Evolutionary conservation across 2,797 vertebrate species (phyloP), one percentile per base, ranked within the genome.

Genomic region (Centroberyx gerrardi): DNA sequence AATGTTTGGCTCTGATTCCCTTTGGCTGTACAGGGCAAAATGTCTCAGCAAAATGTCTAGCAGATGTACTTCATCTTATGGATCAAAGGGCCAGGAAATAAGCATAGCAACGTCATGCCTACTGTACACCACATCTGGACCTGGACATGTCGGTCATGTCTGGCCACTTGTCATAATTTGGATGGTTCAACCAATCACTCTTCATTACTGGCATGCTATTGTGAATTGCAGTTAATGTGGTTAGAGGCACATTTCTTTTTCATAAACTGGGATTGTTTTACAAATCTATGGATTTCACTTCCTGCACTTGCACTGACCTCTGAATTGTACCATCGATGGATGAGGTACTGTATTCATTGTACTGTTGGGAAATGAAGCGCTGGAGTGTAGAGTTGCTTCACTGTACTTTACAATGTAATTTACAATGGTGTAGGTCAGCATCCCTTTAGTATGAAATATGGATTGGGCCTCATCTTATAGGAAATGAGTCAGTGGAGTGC

Each of bases 71-170:
- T 48, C 15, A 63, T 89, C 74, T 70, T 81, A 29, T 44, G 54
- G 84, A 87, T 93, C 76, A 92, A 90, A 92, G 78, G 62, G 33
- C 36, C 56, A 54, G 61, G 76, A 85, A 87, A 79, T 51, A 55
- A 70, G 62, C 52, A 54, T 14, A 52, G 33, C 58, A 44, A 64
- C 55, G 17, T 82, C 38, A 69, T 66, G 65, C 61, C 67, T 87
- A 62, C 68, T 82, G 72, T 89, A 59, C 81, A 88, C 80, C 72
- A 86, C 77, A 81, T 88, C 81, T 90, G 80, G 77, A 61, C 64
- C 42, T 36, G 29, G 36, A 70, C 46, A 59, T 81, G 76, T 74
- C 74, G 60, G 68, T 87, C 69, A 66, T 75, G 64, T 58, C 46
- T 68, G 53, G n/a, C 60, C 59, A 13, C 36, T 83, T 67, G 52